Conservation (phyloP, 2,113 vertebrate species). For the Cephalopholis sonnerati region DNA sequence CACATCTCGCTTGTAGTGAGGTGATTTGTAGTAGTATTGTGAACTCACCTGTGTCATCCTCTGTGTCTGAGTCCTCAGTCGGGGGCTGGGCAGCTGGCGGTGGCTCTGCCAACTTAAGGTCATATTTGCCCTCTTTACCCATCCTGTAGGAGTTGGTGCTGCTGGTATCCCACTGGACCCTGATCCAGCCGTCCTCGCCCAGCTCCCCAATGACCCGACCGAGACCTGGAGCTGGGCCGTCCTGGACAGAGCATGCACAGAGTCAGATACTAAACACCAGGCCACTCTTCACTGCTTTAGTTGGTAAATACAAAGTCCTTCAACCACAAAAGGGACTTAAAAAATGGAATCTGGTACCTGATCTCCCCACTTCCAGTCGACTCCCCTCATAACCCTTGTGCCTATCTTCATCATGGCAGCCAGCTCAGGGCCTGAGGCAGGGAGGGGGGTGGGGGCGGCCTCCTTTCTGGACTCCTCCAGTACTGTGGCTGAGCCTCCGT, state of each 20-base stretch:
- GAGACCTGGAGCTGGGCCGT: conserved; percentile 96
- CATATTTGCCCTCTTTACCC: conserved; percentile 99
- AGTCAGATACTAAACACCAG: not conserved
- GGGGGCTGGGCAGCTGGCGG: conserved; percentile 88
- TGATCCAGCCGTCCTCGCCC: conserved; percentile 98
- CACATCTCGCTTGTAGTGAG: not conserved
- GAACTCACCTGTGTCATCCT: conserved; percentile 93
- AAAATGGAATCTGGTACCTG: conserved; percentile 83
- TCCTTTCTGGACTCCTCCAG: conserved; percentile 97
- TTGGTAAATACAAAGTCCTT: not conserved
- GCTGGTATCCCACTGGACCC: conserved; percentile 98
- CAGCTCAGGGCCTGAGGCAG: conserved; percentile 95
- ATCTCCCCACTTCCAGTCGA: conserved; percentile 99
- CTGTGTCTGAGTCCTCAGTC: conserved; percentile 94
- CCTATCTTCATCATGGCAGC: conserved; percentile 99
- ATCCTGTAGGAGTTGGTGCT: conserved; percentile 99
- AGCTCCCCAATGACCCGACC: conserved; percentile 98
- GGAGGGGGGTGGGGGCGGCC: conserved; percentile 89
- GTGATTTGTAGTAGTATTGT: not conserved
- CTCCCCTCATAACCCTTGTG: conserved; percentile 96
- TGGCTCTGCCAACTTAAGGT: conserved; percentile 95
- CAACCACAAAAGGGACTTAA: not conserved
- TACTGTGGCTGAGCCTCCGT: conserved; percentile 93
- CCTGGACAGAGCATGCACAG: conserved; percentile 80
- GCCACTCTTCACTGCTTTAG: not conserved